Percentiles rank a stretch among this genome's conserved stretches.
Conservation (phyloP, 2,797 vertebrate species). For the Gymnothorax reevesii region DNA sequence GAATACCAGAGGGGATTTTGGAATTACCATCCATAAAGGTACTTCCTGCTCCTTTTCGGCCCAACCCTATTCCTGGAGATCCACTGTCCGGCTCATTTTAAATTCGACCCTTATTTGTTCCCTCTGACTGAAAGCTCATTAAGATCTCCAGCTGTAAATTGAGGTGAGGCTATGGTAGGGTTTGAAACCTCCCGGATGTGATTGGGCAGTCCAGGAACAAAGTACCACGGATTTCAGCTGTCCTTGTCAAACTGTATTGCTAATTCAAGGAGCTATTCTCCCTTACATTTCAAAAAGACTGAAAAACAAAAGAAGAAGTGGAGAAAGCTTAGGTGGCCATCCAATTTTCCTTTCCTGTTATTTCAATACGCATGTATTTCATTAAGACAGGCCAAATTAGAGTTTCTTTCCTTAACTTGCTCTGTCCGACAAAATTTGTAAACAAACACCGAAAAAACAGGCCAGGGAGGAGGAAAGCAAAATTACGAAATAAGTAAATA, state of each 20-base stretch:
- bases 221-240: neutral
- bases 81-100: too few relatives aligned
- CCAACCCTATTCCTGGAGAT: too few relatives aligned
- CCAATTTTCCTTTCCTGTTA: slow-evolving; percentile 23
- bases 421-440: neutral
- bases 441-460: slow-evolving; percentile 10
- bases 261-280: neutral
- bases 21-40: neutral
- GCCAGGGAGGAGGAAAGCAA: too few relatives aligned
- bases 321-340: slow-evolving; percentile 26
- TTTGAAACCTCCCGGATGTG: too few relatives aligned
- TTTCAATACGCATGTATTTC: slow-evolving; percentile 28
- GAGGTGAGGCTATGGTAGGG: too few relatives aligned
- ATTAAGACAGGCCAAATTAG: slow-evolving; percentile 11
- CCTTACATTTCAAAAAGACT: neutral
- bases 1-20: neutral
- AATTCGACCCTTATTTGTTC: too few relatives aligned
- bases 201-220: too few relatives aligned
- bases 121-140: too few relatives aligned
- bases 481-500: too few relatives aligned
- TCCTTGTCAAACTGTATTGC: neutral
- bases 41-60: too few relatives aligned
- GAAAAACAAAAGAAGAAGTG: neutral
- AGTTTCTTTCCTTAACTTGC: neutral
- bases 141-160: too few relatives aligned